Percentiles rank a stretch among this genome's conserved stretches.
phyloP scores from a whole-genome alignment of 2,888 invertebrate species.

The Diplazon laetatorius region DNA sequence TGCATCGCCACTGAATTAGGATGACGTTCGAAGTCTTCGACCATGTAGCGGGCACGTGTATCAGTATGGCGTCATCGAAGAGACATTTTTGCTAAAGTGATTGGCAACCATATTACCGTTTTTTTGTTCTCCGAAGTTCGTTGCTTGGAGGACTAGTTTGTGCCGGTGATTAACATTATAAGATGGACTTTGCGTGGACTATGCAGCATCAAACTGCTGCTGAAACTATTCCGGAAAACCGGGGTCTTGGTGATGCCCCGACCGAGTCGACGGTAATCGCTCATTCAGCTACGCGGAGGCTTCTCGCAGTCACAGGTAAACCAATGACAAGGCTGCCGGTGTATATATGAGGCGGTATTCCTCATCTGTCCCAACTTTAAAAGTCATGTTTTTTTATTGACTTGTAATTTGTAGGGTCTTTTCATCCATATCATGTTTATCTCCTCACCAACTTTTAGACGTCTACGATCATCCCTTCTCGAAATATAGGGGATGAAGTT shows the following conservation, averaged over 20 bases:
- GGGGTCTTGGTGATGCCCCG: conserved; percentile 68
- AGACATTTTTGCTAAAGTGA: conserved; percentile 42
- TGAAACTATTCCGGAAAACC: conserved; percentile 68
- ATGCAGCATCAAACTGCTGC: conserved; percentile 73
- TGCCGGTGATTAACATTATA: neutral
- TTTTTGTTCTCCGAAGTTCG: neutral
- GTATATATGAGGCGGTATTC: too few relatives aligned
- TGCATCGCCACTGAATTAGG: conserved; percentile 51
- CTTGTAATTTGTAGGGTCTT: too few relatives aligned
- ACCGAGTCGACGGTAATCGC: conserved; percentile 70
- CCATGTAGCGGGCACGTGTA: conserved; percentile 63
- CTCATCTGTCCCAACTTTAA: too few relatives aligned
- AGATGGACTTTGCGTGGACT: conserved; percentile 77
- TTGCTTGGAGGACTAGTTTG: neutral
- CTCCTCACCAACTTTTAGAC: too few relatives aligned
- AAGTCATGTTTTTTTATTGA: too few relatives aligned
- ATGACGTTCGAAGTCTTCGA: conserved; percentile 46
- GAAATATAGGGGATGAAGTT: too few relatives aligned
- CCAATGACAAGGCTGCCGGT: too few relatives aligned
- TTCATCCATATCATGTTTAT: too few relatives aligned
- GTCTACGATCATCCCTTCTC: too few relatives aligned
- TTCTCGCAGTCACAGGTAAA: conserved; percentile 75
- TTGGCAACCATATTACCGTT: neutral
- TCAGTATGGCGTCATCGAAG: conserved; percentile 33
- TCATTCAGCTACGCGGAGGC: conserved; percentile 71